Conservation (phyloP, 2,888 invertebrate species). For the Horisme vitalbata region DNA sequence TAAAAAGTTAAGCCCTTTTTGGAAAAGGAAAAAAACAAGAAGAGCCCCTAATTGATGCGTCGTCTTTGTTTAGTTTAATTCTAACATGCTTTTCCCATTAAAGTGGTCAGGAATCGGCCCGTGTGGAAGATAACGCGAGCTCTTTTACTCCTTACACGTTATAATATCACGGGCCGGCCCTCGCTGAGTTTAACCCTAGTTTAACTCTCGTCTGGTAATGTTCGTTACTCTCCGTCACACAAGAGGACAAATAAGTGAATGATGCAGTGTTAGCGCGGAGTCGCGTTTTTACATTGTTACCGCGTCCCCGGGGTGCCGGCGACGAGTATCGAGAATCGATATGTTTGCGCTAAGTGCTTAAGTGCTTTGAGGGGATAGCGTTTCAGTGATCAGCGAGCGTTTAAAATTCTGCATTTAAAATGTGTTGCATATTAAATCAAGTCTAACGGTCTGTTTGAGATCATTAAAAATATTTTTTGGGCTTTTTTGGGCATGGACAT, state of each 20-base stretch:
- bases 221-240: conserved; percentile 52
- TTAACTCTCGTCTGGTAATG: conserved; percentile 59
- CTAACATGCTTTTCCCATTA: conserved; percentile 84
- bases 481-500: no score
- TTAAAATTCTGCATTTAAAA: conserved; percentile 47
- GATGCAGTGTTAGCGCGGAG: conserved; percentile 58
- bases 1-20: conserved; percentile 77
- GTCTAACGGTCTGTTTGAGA: background rate
- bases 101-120: conserved; percentile 79
- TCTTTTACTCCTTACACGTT: conserved; percentile 81
- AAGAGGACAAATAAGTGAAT: conserved; percentile 67
- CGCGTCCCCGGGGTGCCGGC: conserved; percentile 68
- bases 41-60: conserved; percentile 82
- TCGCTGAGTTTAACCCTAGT: conserved; percentile 65
- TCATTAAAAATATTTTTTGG: no score
- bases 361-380: conserved; percentile 75
- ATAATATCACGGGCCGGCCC: conserved; percentile 75
- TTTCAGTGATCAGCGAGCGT: conserved; percentile 66
- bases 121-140: conserved; percentile 76
- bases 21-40: conserved; percentile 60
- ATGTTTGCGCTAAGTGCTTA: conserved; percentile 80
- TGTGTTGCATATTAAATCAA: conserved; percentile 7
- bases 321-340: conserved; percentile 73
- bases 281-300: conserved; percentile 76
- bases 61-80: conserved; percentile 84